Percentiles rank a stretch among this genome's conserved stretches.
Conservation (phyloP, 2,888 invertebrate species). For the Lasioglossum morio region DNA sequence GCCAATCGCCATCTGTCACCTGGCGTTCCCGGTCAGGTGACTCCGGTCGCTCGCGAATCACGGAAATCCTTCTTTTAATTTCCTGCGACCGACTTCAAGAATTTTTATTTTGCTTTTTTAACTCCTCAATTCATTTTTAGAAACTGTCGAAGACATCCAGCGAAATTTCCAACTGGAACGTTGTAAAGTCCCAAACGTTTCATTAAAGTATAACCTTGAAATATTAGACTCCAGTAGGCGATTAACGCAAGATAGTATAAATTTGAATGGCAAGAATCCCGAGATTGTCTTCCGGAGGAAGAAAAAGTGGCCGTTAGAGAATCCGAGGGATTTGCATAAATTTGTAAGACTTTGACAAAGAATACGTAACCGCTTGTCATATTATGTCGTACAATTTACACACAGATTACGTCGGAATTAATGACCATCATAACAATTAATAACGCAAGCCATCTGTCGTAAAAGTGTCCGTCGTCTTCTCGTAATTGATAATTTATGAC, state of each 20-base stretch:
- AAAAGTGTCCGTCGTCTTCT: conserved; percentile 3
- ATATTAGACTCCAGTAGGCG: too few species aligned
- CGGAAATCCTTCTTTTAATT: not conserved
- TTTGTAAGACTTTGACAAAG: not conserved
- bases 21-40: not conserved
- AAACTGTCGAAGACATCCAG: too few species aligned
- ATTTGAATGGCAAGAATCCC: not conserved
- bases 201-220: not conserved
- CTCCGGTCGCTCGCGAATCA: not conserved
- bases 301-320: not conserved
- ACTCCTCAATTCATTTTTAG: too few species aligned
- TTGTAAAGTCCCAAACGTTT: not conserved
- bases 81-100: too few species aligned
- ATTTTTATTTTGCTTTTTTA: too few species aligned
- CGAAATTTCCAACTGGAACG: too few species aligned
- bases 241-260: not conserved
- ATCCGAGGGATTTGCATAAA: not conserved
- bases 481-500: conserved; percentile 33
- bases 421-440: conserved; percentile 32
- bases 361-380: conserved; percentile 16
- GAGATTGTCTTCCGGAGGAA: not conserved
- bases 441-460: conserved; percentile 7
- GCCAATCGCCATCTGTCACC: not conserved
- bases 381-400: conserved; percentile 8
- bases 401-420: conserved; percentile 19